Percentiles rank a stretch among this genome's conserved stretches.
These are phyloP conservation scores for Eupithecia subumbrata DNA, from an alignment of 2,888 invertebrate genomes.

Conservation along the genomic window DNA sequence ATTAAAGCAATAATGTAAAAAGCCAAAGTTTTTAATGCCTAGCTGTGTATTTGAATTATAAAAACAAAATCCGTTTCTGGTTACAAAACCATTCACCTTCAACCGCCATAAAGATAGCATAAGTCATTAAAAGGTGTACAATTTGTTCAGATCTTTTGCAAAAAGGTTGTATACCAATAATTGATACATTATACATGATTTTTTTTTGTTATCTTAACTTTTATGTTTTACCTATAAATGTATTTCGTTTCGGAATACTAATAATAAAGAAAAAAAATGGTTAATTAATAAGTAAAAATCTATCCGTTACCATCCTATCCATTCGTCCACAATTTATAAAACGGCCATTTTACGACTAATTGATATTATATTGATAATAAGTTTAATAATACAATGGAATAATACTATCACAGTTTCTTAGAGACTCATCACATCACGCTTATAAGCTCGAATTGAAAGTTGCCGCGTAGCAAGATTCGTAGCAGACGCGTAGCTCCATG, in stretches of 20 bases:
- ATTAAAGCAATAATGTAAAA: slow-evolving; percentile 53
- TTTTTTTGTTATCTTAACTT: neutral
- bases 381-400: neutral
- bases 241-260: neutral
- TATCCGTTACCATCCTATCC: slow-evolving; percentile 32
- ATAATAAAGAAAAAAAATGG: neutral
- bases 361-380: neutral
- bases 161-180: slow-evolving; percentile 13
- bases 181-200: slow-evolving; percentile 7
- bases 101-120: slow-evolving; percentile 7
- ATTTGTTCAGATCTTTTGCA: neutral
- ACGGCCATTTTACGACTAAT: neutral
- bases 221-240: neutral
- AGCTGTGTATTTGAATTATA: slow-evolving; percentile 44
- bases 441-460: too few species aligned
- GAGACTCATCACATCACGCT: neutral
- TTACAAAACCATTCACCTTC: neutral
- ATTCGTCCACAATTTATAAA: slow-evolving; percentile 48
- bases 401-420: neutral
- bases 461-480: too few species aligned
- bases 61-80: neutral
- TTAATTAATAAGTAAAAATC: slow-evolving; percentile 26
- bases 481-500: neutral
- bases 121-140: slow-evolving; percentile 7
- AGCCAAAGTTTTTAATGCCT: slow-evolving; percentile 63